A percentile compares a stretch with the other conserved stretches of the same genome.
Conservation (phyloP, 2,113 vertebrate species). For the Eulemur macaco region DNA sequence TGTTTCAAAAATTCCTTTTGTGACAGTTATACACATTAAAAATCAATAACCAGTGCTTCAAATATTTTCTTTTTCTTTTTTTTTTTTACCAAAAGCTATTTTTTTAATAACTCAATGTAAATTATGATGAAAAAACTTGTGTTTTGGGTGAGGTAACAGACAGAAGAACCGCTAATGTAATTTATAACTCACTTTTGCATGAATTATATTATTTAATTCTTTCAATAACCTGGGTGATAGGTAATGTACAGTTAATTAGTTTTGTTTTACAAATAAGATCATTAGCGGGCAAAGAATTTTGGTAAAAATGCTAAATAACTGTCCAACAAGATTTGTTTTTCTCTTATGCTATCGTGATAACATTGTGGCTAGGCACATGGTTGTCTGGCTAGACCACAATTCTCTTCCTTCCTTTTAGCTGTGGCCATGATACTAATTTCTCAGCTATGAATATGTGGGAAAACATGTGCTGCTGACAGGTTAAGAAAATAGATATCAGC, state of each 20-base stretch:
- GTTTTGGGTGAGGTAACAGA: neutral
- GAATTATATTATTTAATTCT: neutral
- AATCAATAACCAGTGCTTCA: neutral
- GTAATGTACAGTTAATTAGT: neutral
- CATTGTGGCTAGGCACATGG: too few species aligned
- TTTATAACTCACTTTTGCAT: neutral
- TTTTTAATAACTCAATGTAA: neutral
- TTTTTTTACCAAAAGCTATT: neutral
- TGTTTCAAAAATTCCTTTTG: neutral
- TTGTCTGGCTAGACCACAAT: neutral
- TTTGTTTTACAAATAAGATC: neutral
- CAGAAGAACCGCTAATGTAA: neutral
- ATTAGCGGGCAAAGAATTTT: neutral
- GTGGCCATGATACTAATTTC: neutral
- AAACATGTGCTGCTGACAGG: neutral
- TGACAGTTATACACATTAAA: neutral
- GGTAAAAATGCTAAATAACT: neutral
- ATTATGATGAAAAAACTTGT: neutral
- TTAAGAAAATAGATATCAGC: neutral
- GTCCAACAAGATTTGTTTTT: neutral
- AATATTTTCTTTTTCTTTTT: neutral
- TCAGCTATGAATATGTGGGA: neutral
- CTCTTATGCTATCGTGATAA: neutral
- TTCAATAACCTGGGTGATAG: too few species aligned
- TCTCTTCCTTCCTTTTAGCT: neutral